phyloP scores from a whole-genome alignment of 1,140 invertebrate species.

The Drosophila suzukii region DNA sequence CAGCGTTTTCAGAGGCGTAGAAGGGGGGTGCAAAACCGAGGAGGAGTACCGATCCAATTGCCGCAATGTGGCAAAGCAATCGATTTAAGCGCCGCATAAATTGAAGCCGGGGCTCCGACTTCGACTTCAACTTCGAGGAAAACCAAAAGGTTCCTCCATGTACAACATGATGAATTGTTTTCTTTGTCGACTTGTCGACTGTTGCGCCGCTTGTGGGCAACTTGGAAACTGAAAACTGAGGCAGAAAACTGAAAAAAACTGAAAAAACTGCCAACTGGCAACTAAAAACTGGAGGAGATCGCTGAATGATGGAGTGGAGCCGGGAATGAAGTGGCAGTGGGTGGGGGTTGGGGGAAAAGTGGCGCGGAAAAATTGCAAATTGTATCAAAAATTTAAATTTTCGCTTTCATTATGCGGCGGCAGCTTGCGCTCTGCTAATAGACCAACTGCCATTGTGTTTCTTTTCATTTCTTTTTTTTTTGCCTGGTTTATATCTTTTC shows the following conservation, averaged over 20 bases:
- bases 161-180: slow-evolving; percentile 80
- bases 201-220: slow-evolving; percentile 41
- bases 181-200: slow-evolving; percentile 80
- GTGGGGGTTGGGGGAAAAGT: slow-evolving; percentile 11
- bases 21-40: slow-evolving; percentile 10
- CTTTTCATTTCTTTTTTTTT: slow-evolving; percentile 37
- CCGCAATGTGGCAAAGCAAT: slow-evolving; percentile 80
- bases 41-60: slow-evolving; percentile 58
- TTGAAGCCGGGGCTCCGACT: slow-evolving; percentile 49
- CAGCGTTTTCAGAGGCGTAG: slow-evolving; percentile 20
- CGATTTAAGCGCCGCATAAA: slow-evolving; percentile 82
- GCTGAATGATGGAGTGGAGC: slow-evolving; percentile 58
- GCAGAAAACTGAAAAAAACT: slow-evolving; percentile 1
- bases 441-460: slow-evolving; percentile 70
- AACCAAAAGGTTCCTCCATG: slow-evolving; percentile 73
- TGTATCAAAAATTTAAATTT: slow-evolving; percentile 82
- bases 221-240: slow-evolving; percentile 29
- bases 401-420: slow-evolving; percentile 77
- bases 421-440: slow-evolving; percentile 67
- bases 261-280: slow-evolving; percentile 41
- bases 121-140: slow-evolving; percentile 37
- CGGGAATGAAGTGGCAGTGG: slow-evolving; percentile 61
- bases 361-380: slow-evolving; percentile 71
- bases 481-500: slow-evolving; percentile 29
- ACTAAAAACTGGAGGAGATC: slow-evolving; percentile 20